A percentile compares a stretch with the other conserved stretches of the same genome.
phyloP scores from a whole-genome alignment of 2,113 vertebrate genomes.

The Zosterops borbonicus region DNA sequence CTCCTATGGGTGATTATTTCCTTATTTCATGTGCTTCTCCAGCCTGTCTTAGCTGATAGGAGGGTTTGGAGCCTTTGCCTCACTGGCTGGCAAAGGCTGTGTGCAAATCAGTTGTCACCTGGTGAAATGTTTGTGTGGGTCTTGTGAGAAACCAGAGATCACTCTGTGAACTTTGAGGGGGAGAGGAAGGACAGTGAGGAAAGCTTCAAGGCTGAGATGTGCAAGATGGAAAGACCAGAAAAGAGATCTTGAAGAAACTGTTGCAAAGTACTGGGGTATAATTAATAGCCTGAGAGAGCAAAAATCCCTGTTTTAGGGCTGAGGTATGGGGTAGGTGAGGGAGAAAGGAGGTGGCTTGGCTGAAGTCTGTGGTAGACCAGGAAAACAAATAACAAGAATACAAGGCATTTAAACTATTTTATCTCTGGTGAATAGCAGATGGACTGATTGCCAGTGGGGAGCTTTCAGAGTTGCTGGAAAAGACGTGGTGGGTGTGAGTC shows the following conservation, averaged over 20 bases:
- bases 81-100: not conserved
- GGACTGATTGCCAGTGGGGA: no score
- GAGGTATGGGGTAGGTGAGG: no score
- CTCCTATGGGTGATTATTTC: not conserved
- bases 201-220: conserved; percentile 81
- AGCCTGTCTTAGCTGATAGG: not conserved
- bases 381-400: no score
- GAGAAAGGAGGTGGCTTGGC: no score
- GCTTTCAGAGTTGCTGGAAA: no score
- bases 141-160: not conserved
- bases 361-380: no score
- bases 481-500: no score
- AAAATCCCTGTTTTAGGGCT: not conserved
- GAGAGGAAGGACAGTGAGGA: conserved; percentile 82
- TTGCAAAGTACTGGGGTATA: conserved; percentile 72
- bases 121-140: not conserved
- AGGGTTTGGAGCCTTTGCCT: not conserved
- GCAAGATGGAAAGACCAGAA: conserved; percentile 82
- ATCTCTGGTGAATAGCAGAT: no score
- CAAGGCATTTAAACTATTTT: no score
- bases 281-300: conserved; percentile 68
- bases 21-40: not conserved
- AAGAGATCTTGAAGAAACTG: conserved; percentile 63
- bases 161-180: conserved; percentile 75
- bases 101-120: not conserved